phyloP scores from a whole-genome alignment of 2,113 vertebrate genomes.

The Cathartes aura region DNA sequence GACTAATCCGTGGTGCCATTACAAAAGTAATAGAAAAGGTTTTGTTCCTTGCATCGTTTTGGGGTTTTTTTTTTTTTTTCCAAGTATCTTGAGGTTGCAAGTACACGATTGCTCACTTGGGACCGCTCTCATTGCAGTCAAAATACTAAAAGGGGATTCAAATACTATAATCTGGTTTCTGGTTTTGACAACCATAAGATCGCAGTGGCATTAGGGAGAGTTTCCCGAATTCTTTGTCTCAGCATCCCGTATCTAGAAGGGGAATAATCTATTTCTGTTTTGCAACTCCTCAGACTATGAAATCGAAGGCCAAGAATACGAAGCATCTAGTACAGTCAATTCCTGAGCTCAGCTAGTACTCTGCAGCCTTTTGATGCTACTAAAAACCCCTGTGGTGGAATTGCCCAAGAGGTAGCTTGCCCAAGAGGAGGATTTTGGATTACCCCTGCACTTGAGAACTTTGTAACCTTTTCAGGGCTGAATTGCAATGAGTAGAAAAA shows the following conservation, averaged over 20 bases:
- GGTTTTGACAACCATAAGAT: not conserved
- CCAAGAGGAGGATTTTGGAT: not conserved
- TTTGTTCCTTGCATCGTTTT: not conserved
- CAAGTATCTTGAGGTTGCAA: not conserved
- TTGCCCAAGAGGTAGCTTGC: not conserved
- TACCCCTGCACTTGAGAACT: not conserved
- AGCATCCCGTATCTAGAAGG: not conserved
- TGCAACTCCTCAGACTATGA: not conserved
- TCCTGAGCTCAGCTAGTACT: not conserved
- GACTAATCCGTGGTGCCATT: not conserved
- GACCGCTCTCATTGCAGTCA: not conserved
- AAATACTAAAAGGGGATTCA: not conserved
- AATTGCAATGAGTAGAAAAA: not conserved
- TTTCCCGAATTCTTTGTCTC: not conserved
- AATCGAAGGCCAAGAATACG: not conserved
- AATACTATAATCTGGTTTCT: not conserved
- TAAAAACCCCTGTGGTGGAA: not conserved
- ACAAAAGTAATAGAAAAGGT: not conserved
- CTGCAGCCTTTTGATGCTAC: not conserved
- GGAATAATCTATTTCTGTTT: not conserved
- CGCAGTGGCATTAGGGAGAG: not conserved
- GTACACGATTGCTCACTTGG: fast-evolving
- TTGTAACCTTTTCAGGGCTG: not conserved
- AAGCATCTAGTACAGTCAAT: not conserved
- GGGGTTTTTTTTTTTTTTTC: not conserved